Conservation (phyloP, 2,113 vertebrate genomes). For the Neodon shergylaensis region DNA sequence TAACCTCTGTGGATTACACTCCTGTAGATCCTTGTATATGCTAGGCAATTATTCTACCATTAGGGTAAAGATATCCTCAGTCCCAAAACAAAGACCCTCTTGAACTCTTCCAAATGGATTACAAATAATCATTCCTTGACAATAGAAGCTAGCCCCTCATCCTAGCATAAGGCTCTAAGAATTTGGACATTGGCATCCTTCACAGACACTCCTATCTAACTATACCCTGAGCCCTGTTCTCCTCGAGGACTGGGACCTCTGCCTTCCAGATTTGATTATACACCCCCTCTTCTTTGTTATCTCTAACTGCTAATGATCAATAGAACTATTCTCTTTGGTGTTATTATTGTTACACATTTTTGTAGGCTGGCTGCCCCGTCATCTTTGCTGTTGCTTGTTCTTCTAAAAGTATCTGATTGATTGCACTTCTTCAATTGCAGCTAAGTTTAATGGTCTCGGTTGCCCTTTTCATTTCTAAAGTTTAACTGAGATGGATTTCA, state of each 20-base stretch:
- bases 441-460: slow-evolving; percentile 7
- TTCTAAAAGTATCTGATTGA: slow-evolving; percentile 61
- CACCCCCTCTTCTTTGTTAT: background rate
- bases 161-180: fast-evolving
- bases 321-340: background rate
- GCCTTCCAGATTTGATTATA: background rate
- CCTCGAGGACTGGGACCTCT: background rate
- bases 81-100: background rate
- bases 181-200: background rate
- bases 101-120: background rate
- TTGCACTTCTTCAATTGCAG: background rate
- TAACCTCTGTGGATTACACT: background rate
- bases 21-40: background rate
- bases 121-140: background rate
- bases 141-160: background rate
- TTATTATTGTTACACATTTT: background rate
- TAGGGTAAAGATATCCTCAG: background rate
- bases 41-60: background rate
- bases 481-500: slow-evolving; percentile 56
- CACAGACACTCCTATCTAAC: background rate
- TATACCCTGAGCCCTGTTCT: background rate
- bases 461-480: slow-evolving; percentile 64
- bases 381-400: background rate
- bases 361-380: background rate
- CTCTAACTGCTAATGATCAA: slow-evolving; percentile 1